Conservation (phyloP, 2,797 vertebrate genomes). For the Sylvilagus floridanus region DNA sequence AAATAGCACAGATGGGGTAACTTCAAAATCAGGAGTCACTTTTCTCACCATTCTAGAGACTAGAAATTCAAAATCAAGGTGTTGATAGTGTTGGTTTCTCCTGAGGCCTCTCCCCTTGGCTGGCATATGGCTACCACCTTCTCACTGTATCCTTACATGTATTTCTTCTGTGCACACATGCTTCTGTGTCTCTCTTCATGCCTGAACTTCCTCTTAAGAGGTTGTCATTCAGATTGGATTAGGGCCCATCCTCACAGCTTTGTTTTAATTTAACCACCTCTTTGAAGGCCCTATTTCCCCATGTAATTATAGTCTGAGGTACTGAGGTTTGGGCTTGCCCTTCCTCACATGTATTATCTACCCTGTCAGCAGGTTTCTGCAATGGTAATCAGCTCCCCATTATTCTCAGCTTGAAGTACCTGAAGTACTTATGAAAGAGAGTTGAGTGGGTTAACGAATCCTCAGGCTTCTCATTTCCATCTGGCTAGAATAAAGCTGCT, state of each 20-base stretch:
- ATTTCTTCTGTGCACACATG: background rate
- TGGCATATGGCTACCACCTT: background rate
- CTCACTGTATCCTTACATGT: background rate
- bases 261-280: background rate
- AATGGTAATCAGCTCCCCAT: background rate
- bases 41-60: background rate
- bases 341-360: background rate
- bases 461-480: background rate
- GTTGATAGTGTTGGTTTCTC: background rate
- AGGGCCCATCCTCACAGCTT: background rate
- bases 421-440: background rate
- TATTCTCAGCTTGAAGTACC: background rate
- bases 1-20: background rate
- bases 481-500: background rate
- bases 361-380: background rate
- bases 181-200: background rate
- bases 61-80: background rate
- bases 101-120: background rate
- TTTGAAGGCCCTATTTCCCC: background rate
- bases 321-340: background rate
- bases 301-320: background rate
- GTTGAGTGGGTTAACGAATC: background rate
- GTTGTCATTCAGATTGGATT: background rate
- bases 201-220: background rate
- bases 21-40: background rate